Evolutionary conservation across 2,113 vertebrate genomes (phyloP), one percentile per base, ranked within the genome.

Genomic region (Colius striatus): DNA sequence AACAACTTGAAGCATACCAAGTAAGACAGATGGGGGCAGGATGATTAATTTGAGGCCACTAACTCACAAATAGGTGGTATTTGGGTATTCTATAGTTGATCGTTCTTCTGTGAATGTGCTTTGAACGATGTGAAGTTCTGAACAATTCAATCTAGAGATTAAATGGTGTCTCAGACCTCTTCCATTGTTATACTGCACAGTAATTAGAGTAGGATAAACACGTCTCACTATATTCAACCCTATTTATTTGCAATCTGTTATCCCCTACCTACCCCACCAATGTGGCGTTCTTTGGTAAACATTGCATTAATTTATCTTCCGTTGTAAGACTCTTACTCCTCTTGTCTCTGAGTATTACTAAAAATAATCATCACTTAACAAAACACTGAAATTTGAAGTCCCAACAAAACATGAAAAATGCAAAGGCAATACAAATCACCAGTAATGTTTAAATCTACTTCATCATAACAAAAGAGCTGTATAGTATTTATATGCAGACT

Each of bases 151-250:
- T 77, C 63, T 72, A 63, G 32, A 89, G 43, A 60, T 4, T 7
- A 94, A 95, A 90, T 66, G 27, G 26, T 55, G 57, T 57, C 73
- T 81, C 79, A 77, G 83, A 81, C 58, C 65, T 73, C 77, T 80
- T 47, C 45, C 65, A 78, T 54, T 81, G 65, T 77, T 63, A 67
- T 12, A 30, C 29, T 55, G 12, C 7, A 1, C 20, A 3, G 2
- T 48, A 95, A 84, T 91, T 50, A 90, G 50, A 92, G 51, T 8
- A 86, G 32, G 47, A 83, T 27, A 85, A 88, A 73, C 67, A 62
- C 11, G 58, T 54, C 47, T 60, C 16, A 41, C 60, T 77, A 25
- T 45, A 43, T 58, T 73, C 29, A 61, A 78, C 45, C 20, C 20
- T 66, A 87, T 73, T 83, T 79, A 73, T 66, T 66, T 94, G 43